phyloP scores from a whole-genome alignment of 2,113 vertebrate genomes.

The Cryptotis parvus region DNA sequence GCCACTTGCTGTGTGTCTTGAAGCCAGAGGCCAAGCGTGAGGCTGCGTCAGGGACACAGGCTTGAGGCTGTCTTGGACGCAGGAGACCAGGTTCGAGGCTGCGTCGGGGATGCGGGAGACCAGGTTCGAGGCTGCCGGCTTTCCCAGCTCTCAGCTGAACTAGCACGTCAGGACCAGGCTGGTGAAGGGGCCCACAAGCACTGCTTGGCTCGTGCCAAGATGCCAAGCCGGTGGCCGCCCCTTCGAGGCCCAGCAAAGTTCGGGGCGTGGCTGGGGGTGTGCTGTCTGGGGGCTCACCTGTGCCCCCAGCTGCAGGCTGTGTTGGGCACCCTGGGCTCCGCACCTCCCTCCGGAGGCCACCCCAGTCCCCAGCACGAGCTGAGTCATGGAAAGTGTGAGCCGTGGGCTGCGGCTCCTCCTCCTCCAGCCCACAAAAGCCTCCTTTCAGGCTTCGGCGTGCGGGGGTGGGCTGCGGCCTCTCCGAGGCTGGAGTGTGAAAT shows the following conservation, averaged over 20 bases:
- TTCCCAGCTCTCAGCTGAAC: neutral
- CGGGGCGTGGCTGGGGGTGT: neutral
- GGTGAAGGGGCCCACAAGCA: too few relatives aligned
- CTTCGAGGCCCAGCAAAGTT: neutral
- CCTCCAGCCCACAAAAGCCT: constrained; percentile 75
- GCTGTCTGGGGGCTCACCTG: neutral
- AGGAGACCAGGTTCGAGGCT: too few relatives aligned
- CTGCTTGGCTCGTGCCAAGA: too few relatives aligned
- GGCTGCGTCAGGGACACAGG: too few relatives aligned
- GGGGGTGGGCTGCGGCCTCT: constrained; percentile 45
- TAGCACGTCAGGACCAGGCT: too few relatives aligned
- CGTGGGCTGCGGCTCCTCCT: constrained; percentile 38
- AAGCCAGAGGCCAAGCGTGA: neutral
- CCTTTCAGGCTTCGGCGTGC: constrained; percentile 69
- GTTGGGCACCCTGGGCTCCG: neutral
- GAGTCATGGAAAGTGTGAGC: constrained; percentile 74
- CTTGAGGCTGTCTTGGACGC: too few relatives aligned
- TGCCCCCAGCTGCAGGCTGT: neutral
- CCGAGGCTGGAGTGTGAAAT: constrained; percentile 61
- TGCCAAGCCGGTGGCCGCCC: too few relatives aligned
- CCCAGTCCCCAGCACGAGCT: neutral
- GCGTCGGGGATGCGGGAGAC: too few relatives aligned
- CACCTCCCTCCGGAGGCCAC: constrained; percentile 21
- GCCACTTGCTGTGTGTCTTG: too few relatives aligned
- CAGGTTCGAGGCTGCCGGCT: neutral